Evolutionary conservation across 2,888 invertebrate species (phyloP).

Genomic region (Hyppa rectilinea): DNA sequence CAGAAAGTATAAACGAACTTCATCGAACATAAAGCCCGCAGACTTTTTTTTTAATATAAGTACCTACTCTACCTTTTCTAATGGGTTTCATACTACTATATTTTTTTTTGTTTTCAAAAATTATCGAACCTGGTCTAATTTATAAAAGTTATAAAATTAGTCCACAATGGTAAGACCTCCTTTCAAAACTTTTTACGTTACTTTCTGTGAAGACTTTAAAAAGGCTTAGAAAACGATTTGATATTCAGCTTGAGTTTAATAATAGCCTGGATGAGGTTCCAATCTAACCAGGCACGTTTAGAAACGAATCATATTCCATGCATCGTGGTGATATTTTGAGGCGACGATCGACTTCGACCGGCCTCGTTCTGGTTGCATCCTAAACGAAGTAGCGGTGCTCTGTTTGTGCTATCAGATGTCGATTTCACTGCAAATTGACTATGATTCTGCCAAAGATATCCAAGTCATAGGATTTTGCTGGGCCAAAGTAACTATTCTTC

Average conservation of each 20-base stretch:
- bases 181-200: slow-evolving; percentile 11
- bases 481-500: too few species aligned
- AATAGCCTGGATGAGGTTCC: background rate
- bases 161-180: slow-evolving; percentile 7
- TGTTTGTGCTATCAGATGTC: background rate
- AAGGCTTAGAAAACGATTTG: background rate
- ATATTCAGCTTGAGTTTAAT: background rate
- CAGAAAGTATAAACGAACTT: too few species aligned
- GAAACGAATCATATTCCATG: background rate
- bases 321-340: background rate
- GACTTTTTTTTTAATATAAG: too few species aligned
- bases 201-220: slow-evolving; percentile 2
- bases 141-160: background rate
- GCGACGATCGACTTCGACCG: background rate
- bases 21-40: too few species aligned
- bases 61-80: too few species aligned
- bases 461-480: background rate
- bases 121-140: too few species aligned
- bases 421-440: background rate
- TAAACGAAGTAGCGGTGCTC: background rate
- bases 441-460: background rate
- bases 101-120: too few species aligned
- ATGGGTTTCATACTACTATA: too few species aligned
- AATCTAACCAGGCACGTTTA: background rate
- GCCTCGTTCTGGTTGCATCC: background rate